Evolutionary conservation across 2,797 vertebrate genomes (phyloP).

Genomic region (Myotis pilosus): DNA sequence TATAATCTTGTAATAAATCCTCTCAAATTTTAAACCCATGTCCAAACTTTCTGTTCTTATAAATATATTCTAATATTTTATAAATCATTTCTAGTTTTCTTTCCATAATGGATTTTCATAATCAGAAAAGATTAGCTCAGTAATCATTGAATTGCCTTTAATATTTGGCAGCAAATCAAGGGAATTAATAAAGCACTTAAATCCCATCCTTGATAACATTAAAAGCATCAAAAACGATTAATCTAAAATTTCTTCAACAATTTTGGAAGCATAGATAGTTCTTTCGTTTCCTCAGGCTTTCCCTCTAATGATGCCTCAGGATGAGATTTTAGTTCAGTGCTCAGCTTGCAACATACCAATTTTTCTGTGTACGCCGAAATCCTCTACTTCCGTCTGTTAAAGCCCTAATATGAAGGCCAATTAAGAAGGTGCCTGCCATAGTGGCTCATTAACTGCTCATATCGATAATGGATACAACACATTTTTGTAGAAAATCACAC

Average conservation of each 20-base stretch:
- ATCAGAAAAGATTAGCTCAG: conserved; percentile 51
- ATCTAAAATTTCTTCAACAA: conserved; percentile 44
- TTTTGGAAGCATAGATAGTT: conserved; percentile 20
- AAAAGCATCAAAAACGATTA: conserved; percentile 58
- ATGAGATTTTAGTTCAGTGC: not conserved
- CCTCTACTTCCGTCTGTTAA: not conserved
- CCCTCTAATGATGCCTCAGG: conserved; percentile 1
- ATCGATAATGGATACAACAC: not conserved
- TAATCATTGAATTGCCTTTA: conserved; percentile 43
- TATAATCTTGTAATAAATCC: not conserved
- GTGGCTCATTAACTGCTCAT: not conserved
- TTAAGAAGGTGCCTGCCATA: not conserved
- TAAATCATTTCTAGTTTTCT: conserved; percentile 45
- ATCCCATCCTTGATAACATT: conserved; percentile 42
- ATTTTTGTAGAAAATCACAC: not conserved
- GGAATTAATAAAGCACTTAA: conserved; percentile 57
- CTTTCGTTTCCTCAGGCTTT: conserved; percentile 45
- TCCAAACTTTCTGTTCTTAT: conserved; percentile 36
- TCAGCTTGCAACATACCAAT: not conserved
- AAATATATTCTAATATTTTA: conserved; percentile 26
- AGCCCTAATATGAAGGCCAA: not conserved
- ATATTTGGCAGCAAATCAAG: conserved; percentile 52
- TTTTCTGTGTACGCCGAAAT: not conserved
- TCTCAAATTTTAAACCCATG: conserved; percentile 58
- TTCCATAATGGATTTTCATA: conserved; percentile 46